A percentile compares a stretch with the other conserved stretches of the same genome.
These are phyloP conservation scores for Polydrusus tereticollis DNA, from an alignment of 2,888 invertebrate genomes.

Conservation along the genomic window DNA sequence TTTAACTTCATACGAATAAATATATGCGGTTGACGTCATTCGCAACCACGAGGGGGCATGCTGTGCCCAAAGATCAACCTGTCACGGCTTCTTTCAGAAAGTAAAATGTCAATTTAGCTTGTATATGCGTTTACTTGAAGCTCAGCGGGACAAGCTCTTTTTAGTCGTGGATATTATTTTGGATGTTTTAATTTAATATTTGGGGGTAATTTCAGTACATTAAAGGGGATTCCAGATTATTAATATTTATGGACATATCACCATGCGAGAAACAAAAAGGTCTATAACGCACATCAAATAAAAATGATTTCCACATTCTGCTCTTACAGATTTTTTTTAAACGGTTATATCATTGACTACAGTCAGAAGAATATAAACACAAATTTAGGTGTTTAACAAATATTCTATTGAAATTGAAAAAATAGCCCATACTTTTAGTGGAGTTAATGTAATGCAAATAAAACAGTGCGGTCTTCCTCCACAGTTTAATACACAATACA, in stretches of 20 bases:
- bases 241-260: not conserved
- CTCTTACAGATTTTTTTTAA: too few relatives aligned
- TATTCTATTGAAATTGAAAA: too few relatives aligned
- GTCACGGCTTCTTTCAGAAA: slow-evolving; percentile 59
- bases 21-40: slow-evolving; percentile 22
- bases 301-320: too few relatives aligned
- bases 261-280: too few relatives aligned
- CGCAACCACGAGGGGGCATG: slow-evolving; percentile 53
- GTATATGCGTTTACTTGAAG: slow-evolving; percentile 57
- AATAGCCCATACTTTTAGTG: too few relatives aligned
- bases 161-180: slow-evolving; percentile 49
- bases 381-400: too few relatives aligned
- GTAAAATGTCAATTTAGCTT: slow-evolving; percentile 62
- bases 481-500: too few relatives aligned
- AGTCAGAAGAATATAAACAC: too few relatives aligned
- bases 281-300: too few relatives aligned
- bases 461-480: too few relatives aligned
- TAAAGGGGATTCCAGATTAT: not conserved
- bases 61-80: slow-evolving; percentile 61
- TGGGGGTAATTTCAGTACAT: not conserved
- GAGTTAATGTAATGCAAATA: too few relatives aligned
- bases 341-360: too few relatives aligned
- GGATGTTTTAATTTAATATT: slow-evolving; percentile 39
- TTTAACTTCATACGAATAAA: slow-evolving; percentile 16
- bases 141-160: slow-evolving; percentile 58